phyloP scores from a whole-genome alignment of 2,797 vertebrate genomes.

The Enteromius mattozi region DNA sequence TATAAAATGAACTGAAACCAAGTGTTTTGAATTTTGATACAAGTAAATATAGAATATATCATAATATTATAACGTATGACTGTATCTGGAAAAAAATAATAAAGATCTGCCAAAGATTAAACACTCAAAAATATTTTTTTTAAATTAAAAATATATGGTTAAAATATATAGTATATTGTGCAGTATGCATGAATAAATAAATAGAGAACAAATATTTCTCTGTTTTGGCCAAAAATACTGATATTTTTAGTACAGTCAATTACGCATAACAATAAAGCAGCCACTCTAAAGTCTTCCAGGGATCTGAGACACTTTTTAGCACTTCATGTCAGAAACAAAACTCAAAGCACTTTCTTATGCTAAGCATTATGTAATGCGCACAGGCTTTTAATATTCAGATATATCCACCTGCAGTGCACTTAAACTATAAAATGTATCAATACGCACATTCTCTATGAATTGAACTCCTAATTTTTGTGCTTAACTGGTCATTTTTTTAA shows the following conservation, averaged over 20 bases:
- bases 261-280: constrained; percentile 36
- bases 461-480: not conserved
- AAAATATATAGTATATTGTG: not conserved
- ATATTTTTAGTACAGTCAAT: not conserved
- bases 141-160: too few relatives aligned
- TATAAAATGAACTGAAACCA: not conserved
- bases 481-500: not conserved
- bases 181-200: not conserved
- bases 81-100: not conserved
- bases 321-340: not conserved
- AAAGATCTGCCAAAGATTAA: not conserved
- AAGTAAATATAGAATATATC: not conserved
- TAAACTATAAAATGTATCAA: not conserved
- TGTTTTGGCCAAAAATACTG: constrained; percentile 28
- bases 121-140: too few relatives aligned
- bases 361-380: not conserved
- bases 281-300: constrained; percentile 62
- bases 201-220: not conserved
- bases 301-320: not conserved
- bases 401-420: not conserved
- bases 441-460: not conserved
- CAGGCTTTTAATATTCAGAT: not conserved
- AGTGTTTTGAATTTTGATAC: not conserved
- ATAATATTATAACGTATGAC: not conserved
- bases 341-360: not conserved